Base-by-base conservation (phyloP, 2,797 vertebrate species). In the Octomys mimax region DNA sequence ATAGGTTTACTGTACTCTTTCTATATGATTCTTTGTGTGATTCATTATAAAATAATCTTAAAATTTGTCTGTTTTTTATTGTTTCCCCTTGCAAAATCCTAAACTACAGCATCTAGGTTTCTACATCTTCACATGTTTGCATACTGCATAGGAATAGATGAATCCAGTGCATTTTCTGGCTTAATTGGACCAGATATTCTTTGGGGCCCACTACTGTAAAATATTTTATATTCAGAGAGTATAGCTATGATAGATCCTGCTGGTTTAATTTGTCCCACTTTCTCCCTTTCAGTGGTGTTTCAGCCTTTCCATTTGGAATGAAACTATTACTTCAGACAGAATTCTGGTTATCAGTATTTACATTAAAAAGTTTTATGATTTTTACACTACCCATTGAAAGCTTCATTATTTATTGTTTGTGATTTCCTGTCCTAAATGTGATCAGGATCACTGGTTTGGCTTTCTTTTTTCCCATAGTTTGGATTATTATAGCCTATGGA, bases 131-230 rank as follows among this genome's bases (percentile, higher is more conserved):
- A 99, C 91, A 95, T 97, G 97, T 97, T 98, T 93, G 95, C 98
- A 87, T 98, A 98, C 21, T 99, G 98, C 95, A 97, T 2, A 64
- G 97, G 85, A 98, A 98, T 81, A 0, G 98, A 98, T 39, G 98
- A 96, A 81, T 99, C 99, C 86, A 99, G 39, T 90, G 99, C 98
- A 98, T 99, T 99, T 96, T 99, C 99, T 94, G 99, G 99, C 97
- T 99, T 99, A 97, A 99, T 99, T 46, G 99, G 99, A 57, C 99
- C 99, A 26, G 99, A 98, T 98, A 99, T 99, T 98, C 98, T 99
- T 98, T 99, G 99, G 94, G 99, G 98, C n/a, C 98, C 99, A 0
- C 98, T 98, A 97, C 99, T 99, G 93, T 99, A 99, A 94, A 98
- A 98, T 90, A 98, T 98, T 98, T 98, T 99, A 2, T 98, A 98